Conservation (phyloP, 2,888 invertebrate species). For the Ommatoiulus sabulosus region DNA sequence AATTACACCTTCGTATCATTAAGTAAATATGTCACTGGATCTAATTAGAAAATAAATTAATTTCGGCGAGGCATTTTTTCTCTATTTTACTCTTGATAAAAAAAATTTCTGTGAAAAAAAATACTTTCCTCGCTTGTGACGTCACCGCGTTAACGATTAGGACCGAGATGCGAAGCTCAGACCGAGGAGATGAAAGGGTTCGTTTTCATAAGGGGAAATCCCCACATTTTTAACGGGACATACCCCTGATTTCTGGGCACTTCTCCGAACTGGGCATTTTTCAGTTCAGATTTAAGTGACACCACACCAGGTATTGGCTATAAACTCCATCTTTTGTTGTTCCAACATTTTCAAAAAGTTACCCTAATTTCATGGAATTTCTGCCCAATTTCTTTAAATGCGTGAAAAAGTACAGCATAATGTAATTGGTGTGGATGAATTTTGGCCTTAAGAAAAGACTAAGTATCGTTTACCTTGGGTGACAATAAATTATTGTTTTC, state of each 20-base stretch:
- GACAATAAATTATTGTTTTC: too few species aligned
- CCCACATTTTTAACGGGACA: not conserved
- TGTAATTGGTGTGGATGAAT: too few species aligned
- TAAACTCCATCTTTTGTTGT: too few species aligned
- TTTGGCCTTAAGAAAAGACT: too few species aligned
- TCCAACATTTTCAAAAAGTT: too few species aligned
- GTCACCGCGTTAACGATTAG: not conserved
- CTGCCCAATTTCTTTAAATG: too few species aligned
- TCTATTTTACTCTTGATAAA: not conserved
- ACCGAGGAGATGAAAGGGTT: not conserved
- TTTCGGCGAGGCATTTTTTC: not conserved
- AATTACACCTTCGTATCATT: slow-evolving; percentile 19
- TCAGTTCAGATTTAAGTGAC: too few species aligned
- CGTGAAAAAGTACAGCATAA: too few species aligned
- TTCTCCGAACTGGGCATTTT: not conserved
- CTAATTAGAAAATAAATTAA: slow-evolving; percentile 19
- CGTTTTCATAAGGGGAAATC: not conserved
- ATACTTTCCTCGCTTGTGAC: not conserved
- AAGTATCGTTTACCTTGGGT: too few species aligned
- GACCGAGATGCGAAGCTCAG: too few species aligned
- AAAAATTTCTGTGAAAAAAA: not conserved
- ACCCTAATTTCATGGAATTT: too few species aligned
- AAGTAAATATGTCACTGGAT: slow-evolving; percentile 11
- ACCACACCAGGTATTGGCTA: too few species aligned
- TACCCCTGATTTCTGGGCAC: not conserved